phyloP scores from a whole-genome alignment of 1,140 invertebrate genomes.

The Parapsyche elsis region DNA sequence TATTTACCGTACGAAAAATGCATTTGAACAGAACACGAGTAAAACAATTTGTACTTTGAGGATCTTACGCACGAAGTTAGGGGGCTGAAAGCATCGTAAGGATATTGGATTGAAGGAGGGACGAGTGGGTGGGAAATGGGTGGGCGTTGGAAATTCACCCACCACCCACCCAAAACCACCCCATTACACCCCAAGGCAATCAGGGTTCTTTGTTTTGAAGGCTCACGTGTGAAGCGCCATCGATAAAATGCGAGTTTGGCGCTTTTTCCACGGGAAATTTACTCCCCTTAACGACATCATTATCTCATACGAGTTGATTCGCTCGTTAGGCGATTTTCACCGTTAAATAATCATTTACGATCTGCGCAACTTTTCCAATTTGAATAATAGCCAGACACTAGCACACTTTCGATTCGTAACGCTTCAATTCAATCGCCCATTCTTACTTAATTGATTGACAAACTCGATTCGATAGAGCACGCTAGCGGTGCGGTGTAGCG shows the following conservation, averaged over 20 bases:
- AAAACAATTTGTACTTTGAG: no score
- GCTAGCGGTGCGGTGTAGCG: no score
- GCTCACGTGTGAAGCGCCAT: conserved; percentile 16
- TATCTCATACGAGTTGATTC: not conserved
- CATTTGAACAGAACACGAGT: no score
- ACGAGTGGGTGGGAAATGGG: not conserved
- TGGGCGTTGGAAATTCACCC: not conserved
- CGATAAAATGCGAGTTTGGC: conserved; percentile 24
- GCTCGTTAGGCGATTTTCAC: no score
- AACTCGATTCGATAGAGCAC: no score
- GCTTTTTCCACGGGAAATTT: not conserved
- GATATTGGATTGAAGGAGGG: conserved; percentile 5
- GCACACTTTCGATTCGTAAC: no score
- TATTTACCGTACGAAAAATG: no score
- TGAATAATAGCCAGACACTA: no score
- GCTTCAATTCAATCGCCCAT: no score
- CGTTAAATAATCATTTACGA: no score
- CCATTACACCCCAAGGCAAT: conserved; percentile 13
- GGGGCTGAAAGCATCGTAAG: not conserved
- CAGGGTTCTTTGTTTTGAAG: conserved; percentile 18
- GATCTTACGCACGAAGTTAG: not conserved
- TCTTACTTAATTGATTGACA: no score
- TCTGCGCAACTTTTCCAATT: no score
- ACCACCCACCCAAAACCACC: not conserved
- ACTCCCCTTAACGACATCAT: not conserved